Evolutionary conservation across 2,888 invertebrate species (phyloP), one percentile per base, ranked within the genome.

Genomic region (Nomada ferruginata): DNA sequence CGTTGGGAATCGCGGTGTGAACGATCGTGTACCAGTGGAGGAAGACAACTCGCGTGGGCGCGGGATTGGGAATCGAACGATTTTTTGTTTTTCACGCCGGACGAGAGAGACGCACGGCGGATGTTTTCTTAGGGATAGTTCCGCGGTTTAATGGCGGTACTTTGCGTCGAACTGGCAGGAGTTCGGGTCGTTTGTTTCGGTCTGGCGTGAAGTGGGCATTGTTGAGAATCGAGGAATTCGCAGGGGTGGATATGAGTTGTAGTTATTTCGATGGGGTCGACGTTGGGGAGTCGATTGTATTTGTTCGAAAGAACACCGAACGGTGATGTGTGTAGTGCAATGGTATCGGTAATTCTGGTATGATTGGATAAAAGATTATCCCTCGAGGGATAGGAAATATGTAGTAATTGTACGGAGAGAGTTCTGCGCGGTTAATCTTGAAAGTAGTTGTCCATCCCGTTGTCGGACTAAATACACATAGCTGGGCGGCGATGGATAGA

Each of bases 1-100:
- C 75, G 68, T 77, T 77, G 82, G 82, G 77, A 77, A 83, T 83
- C 83, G 63, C 66, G 71, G 50, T 60, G 47, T 72, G 75, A 75
- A 55, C 78, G 82, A 83, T 83, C 78, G 78, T 72, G 82, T 69
- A 83, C 82, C 82, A 82, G 83, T 2, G 53, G 47, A 83, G 77
- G 82, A 71, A 78, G 82, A 79, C 82, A 82, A 84, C 65, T 79
- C 55, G 15, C 69, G 74, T 23, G 42, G n/a, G 10, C 15, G 47
- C 63, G 3, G 47, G 44, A 63, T 69, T 63, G 11, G 10, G 23
- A 44, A 18, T 5, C 26, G 50, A n/a, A 50, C 36, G 57, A 60
- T 72, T 77, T 23, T 10, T 3, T n/a, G 2, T 3, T 47, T 15
- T 15, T 15, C 47, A 2, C 44, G 10, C 10, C 13, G 29, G 61